Evolutionary conservation across 2,888 invertebrate genomes (phyloP).

Genomic region (Ischnus inquisitorius): DNA sequence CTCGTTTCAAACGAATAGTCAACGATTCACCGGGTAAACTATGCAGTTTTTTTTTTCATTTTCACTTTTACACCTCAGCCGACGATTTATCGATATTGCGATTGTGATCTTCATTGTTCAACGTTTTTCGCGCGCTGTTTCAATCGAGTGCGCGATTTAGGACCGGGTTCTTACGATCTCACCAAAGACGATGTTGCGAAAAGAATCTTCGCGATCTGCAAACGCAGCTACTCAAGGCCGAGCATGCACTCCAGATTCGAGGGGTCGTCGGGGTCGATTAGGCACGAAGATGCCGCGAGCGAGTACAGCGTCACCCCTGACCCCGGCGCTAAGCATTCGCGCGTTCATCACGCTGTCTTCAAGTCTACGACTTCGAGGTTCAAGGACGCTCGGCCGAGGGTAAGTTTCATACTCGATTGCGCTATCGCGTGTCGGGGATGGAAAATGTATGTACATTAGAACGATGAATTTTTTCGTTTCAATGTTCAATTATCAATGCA

Average conservation of each 20-base stretch:
- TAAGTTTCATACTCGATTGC: constrained; percentile 2
- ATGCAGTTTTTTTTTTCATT: background rate
- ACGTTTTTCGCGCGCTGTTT: background rate
- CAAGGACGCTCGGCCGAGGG: constrained; percentile 56
- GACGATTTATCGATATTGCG: background rate
- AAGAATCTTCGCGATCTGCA: constrained; percentile 54
- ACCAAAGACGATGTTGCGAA: constrained; percentile 61
- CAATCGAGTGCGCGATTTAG: constrained; percentile 16
- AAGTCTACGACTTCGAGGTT: constrained; percentile 70
- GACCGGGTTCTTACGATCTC: constrained; percentile 63
- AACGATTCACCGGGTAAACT: constrained; percentile 26
- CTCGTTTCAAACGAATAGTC: constrained; percentile 44
- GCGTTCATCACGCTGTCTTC: constrained; percentile 73
- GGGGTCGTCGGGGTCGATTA: constrained; percentile 58
- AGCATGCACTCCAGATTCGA: constrained; percentile 52
- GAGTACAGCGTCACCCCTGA: constrained; percentile 44
- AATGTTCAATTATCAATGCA: background rate
- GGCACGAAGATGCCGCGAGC: constrained; percentile 59
- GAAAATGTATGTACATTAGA: too few species aligned
- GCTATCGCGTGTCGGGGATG: background rate
- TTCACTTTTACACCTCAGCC: background rate
- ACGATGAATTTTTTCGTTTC: too few species aligned
- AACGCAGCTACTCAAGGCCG: constrained; percentile 58
- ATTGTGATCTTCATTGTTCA: background rate
- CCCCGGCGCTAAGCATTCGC: constrained; percentile 12